phyloP scores from a whole-genome alignment of 2,888 invertebrate genomes.

The Ornithoptera alexandrae region DNA sequence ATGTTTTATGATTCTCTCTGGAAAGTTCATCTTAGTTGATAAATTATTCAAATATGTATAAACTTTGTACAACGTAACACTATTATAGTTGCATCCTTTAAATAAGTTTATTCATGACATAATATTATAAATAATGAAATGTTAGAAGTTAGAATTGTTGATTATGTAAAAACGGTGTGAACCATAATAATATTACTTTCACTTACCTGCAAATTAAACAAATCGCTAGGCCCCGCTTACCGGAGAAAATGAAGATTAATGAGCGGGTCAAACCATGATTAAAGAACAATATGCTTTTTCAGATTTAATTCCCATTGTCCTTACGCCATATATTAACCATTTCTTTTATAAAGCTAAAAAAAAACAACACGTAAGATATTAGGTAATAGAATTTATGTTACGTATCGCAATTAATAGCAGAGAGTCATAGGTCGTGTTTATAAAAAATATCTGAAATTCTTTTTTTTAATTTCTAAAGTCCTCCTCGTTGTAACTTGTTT shows the following conservation, averaged over 20 bases:
- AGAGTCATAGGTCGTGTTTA: constrained; percentile 28
- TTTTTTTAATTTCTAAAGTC: constrained; percentile 19
- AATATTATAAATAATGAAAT: no score
- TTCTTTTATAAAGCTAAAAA: neutral
- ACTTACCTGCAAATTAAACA: constrained; percentile 64
- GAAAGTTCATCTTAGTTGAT: no score
- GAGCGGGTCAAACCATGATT: constrained; percentile 56
- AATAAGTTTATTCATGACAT: no score
- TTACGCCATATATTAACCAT: neutral
- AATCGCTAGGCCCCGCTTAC: constrained; percentile 64
- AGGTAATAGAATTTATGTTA: constrained; percentile 17
- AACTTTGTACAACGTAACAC: no score
- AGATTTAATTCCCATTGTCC: constrained; percentile 5
- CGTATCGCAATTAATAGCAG: constrained; percentile 25
- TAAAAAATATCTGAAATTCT: constrained; percentile 22
- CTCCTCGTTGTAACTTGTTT: constrained; percentile 21
- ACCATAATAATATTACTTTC: constrained; percentile 71
- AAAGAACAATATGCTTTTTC: constrained; percentile 37
- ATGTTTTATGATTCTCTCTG: neutral
- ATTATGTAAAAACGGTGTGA: constrained; percentile 43
- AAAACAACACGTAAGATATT: constrained; percentile 11
- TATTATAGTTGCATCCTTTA: no score
- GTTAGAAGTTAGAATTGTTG: no score
- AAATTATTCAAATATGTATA: no score
- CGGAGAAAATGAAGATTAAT: constrained; percentile 75